A percentile compares a stretch with the other conserved stretches of the same genome.
Conservation (phyloP, 2,113 vertebrate species). For the Sorex araneus region DNA sequence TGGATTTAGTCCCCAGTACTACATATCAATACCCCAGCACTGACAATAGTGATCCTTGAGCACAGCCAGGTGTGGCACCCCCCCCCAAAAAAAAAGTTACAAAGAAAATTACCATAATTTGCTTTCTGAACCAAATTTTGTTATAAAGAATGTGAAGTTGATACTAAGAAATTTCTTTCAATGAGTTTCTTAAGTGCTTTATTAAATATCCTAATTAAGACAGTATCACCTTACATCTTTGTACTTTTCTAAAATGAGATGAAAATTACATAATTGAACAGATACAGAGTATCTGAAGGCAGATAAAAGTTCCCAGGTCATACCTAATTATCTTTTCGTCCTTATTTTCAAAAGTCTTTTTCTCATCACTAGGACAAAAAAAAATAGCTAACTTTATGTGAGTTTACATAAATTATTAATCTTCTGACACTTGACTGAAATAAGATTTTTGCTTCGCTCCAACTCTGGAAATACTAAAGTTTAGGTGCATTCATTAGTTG, state of each 20-base stretch:
- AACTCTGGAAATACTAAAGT: slow-evolving; percentile 62
- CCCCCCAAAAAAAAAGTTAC: slow-evolving; percentile 9
- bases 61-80: too few relatives aligned
- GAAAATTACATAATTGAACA: neutral
- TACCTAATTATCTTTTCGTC: neutral
- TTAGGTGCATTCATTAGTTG: slow-evolving; percentile 25
- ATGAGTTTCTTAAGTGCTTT: slow-evolving; percentile 24
- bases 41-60: too few relatives aligned
- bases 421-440: neutral
- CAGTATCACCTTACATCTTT: neutral
- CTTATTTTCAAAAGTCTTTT: neutral
- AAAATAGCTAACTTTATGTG: slow-evolving; percentile 6
- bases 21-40: too few relatives aligned
- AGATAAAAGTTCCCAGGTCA: neutral
- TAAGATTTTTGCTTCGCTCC: neutral
- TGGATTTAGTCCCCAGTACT: too few relatives aligned
- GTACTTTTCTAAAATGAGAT: slow-evolving; percentile 7
- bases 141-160: neutral
- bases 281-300: neutral
- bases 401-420: slow-evolving; percentile 37
- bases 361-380: slow-evolving; percentile 12
- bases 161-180: slow-evolving; percentile 32
- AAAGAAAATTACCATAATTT: neutral
- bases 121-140: slow-evolving; percentile 16
- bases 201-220: slow-evolving; percentile 16